These are phyloP conservation scores for Holothuria scabra DNA, from an alignment of 53 echinoderm and acorn worm genomes.

Conservation along the genomic window DNA sequence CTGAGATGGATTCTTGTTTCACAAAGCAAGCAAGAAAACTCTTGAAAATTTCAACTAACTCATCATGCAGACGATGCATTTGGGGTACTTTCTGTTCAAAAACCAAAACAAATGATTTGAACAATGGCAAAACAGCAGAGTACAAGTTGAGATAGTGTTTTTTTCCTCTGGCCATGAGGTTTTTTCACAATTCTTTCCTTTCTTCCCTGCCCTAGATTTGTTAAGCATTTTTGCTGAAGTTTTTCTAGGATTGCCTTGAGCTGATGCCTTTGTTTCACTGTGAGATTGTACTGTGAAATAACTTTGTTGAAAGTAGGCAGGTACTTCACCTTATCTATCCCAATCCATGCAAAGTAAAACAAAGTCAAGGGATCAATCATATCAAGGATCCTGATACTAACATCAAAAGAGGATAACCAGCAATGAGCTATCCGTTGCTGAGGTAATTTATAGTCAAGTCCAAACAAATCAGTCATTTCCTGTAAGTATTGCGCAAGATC, in stretches of 20 bases:
- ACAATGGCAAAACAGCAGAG: conserved; percentile 50
- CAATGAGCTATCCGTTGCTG: conserved; percentile 8
- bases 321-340: background rate
- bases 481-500: conserved; percentile 31
- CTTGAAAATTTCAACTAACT: conserved; percentile 49
- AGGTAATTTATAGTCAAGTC: conserved; percentile 28
- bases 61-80: conserved; percentile 56
- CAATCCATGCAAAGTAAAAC: conserved; percentile 10
- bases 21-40: conserved; percentile 63
- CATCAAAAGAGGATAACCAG: conserved; percentile 37
- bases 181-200: conserved; percentile 48
- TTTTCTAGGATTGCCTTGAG: background rate
- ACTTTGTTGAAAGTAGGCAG: background rate
- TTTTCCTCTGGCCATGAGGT: conserved; percentile 31
- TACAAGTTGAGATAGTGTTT: conserved; percentile 43
- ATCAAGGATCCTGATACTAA: background rate
- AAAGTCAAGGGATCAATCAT: conserved; percentile 14
- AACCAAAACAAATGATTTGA: conserved; percentile 61
- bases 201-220: conserved; percentile 25
- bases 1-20: conserved; percentile 45
- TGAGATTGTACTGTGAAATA: background rate
- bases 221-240: conserved; percentile 30
- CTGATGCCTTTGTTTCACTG: background rate
- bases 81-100: conserved; percentile 56
- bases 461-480: conserved; percentile 31